Conservation (phyloP, 2,113 vertebrate species). For the Erythrolamprus reginae region DNA sequence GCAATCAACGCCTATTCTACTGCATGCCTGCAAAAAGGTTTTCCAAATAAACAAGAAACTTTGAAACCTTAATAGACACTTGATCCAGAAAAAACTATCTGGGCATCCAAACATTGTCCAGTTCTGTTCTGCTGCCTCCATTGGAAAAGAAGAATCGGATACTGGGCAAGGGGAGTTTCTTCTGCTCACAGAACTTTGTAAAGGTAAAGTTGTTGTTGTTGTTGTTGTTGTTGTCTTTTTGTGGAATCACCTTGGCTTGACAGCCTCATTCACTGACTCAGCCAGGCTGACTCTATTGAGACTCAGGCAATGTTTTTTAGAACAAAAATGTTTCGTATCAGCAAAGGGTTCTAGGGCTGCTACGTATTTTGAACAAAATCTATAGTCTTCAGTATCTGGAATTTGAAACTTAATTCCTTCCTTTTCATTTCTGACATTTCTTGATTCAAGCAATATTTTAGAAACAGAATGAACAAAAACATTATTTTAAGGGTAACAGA, state of each 20-base stretch:
- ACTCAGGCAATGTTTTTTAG: neutral
- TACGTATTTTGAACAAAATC: neutral
- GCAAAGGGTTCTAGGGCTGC: neutral
- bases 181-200: constrained; percentile 92
- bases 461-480: neutral
- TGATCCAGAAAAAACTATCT: constrained; percentile 89
- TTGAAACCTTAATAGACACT: constrained; percentile 55
- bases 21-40: neutral
- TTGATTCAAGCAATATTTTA: neutral
- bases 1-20: no score
- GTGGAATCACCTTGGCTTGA: neutral
- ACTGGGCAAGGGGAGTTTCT: constrained; percentile 96
- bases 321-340: neutral
- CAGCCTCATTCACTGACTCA: neutral
- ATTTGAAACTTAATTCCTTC: neutral
- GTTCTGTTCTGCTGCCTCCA: constrained; percentile 95
- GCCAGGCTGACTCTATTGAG: neutral
- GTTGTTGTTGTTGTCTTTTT: no score
- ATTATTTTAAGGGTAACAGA: neutral
- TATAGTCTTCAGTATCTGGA: neutral
- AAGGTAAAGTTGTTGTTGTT: constrained; percentile 73
- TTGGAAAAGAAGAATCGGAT: constrained; percentile 96
- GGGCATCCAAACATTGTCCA: constrained; percentile 96
- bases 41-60: neutral
- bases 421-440: neutral